Percentiles rank a stretch among this genome's conserved stretches.
Conservation (phyloP, 2,888 invertebrate species). For the Chymomyza fuscimana region DNA sequence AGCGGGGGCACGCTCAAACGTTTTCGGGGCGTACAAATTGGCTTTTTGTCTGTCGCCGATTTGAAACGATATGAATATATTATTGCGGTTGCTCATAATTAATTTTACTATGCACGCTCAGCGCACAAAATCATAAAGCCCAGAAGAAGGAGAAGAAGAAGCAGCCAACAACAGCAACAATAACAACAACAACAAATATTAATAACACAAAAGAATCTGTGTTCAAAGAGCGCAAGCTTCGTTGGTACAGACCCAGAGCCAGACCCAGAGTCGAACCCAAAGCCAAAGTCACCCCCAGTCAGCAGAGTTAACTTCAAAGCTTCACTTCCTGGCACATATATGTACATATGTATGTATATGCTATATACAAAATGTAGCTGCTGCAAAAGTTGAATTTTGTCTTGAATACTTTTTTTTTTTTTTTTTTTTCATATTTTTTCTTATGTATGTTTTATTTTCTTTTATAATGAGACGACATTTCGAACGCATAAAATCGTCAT, state of each 20-base stretch:
- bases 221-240: slow-evolving; percentile 25
- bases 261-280: background rate
- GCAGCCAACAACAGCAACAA: slow-evolving; percentile 12
- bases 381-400: slow-evolving; percentile 26
- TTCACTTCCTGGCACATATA: background rate
- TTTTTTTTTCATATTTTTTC: slow-evolving; percentile 39
- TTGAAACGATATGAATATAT: slow-evolving; percentile 32
- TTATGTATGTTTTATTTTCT: slow-evolving; percentile 58
- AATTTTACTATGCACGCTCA: slow-evolving; percentile 60
- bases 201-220: slow-evolving; percentile 62
- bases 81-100: slow-evolving; percentile 60
- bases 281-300: slow-evolving; percentile 3
- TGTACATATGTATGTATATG: slow-evolving; percentile 7
- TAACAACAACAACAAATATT: slow-evolving; percentile 48
- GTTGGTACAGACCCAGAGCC: slow-evolving; percentile 39
- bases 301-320: background rate
- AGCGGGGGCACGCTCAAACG: background rate
- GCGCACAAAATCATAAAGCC: slow-evolving; percentile 53
- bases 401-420: slow-evolving; percentile 13
- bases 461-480: slow-evolving; percentile 79
- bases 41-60: slow-evolving; percentile 53
- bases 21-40: slow-evolving; percentile 57
- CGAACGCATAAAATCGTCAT: slow-evolving; percentile 79
- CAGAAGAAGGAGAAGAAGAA: slow-evolving; percentile 27
- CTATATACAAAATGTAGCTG: slow-evolving; percentile 9